phyloP scores from a whole-genome alignment of 2,113 vertebrate genomes.

The Cisticola juncidis region DNA sequence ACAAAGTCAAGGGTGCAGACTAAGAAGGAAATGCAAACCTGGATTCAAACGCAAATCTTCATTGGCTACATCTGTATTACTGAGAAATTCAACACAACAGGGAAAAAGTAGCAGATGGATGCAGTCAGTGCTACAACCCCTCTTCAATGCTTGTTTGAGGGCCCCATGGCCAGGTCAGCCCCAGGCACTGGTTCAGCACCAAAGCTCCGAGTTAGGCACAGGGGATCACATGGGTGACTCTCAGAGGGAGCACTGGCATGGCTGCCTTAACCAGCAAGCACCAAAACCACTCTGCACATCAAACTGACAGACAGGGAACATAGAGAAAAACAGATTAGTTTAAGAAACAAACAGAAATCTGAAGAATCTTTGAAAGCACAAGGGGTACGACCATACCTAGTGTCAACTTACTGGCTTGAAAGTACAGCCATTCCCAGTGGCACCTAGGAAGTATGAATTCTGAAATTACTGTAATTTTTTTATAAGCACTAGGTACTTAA shows the following conservation, averaged over 20 bases:
- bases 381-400: not conserved
- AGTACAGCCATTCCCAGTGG: not conserved
- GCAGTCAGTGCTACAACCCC: not conserved
- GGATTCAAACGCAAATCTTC: not conserved
- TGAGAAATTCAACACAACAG: not conserved
- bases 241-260: rapidly evolving
- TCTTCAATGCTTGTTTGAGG: not conserved
- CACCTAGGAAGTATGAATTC: not conserved
- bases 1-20: not conserved
- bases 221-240: rapidly evolving
- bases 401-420: not conserved
- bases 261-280: not conserved
- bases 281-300: not conserved
- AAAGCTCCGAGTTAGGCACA: not conserved
- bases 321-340: not conserved
- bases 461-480: not conserved
- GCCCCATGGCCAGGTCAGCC: not conserved
- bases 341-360: not conserved
- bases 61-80: not conserved
- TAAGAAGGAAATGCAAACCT: not conserved
- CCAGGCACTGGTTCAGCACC: not conserved
- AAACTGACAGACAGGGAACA: not conserved
- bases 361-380: not conserved
- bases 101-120: not conserved
- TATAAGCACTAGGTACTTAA: not conserved